A percentile compares a stretch with the other conserved stretches of the same genome.
These are phyloP conservation scores for Exephanes ischioxanthus DNA, from an alignment of 2,888 invertebrate genomes.

Conservation along the genomic window DNA sequence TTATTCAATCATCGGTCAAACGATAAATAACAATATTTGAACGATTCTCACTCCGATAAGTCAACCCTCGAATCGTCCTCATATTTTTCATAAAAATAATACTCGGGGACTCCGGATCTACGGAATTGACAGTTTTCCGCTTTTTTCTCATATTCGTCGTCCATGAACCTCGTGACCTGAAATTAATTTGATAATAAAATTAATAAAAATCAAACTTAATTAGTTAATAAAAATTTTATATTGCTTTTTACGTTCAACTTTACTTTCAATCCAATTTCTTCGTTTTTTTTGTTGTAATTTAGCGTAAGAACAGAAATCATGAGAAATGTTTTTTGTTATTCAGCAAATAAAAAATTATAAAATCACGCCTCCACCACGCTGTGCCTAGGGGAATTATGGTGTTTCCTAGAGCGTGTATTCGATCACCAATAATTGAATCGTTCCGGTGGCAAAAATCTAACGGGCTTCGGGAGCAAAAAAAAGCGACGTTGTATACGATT, in stretches of 20 bases:
- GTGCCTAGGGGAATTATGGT: background rate
- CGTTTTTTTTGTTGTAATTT: background rate
- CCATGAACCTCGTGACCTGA: background rate
- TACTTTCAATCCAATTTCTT: too few species aligned
- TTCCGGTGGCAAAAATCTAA: slow-evolving; percentile 6
- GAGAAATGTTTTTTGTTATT: background rate
- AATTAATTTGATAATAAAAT: background rate
- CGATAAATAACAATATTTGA: background rate
- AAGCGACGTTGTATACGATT: background rate
- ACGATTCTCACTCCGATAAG: background rate
- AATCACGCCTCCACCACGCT: background rate
- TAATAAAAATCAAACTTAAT: background rate
- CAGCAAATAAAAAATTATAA: background rate
- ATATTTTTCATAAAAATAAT: background rate
- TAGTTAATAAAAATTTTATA: background rate
- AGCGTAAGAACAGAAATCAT: background rate
- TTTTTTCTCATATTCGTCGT: background rate
- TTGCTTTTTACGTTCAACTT: background rate
- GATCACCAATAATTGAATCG: slow-evolving; percentile 39
- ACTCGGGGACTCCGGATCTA: background rate
- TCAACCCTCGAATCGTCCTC: background rate
- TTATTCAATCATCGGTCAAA: background rate
- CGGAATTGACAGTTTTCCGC: background rate
- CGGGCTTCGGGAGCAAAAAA: background rate
- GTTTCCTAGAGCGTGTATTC: slow-evolving; percentile 17